Evolutionary conservation across 2,113 vertebrate species (phyloP).

Genomic region (Petromus typicus): DNA sequence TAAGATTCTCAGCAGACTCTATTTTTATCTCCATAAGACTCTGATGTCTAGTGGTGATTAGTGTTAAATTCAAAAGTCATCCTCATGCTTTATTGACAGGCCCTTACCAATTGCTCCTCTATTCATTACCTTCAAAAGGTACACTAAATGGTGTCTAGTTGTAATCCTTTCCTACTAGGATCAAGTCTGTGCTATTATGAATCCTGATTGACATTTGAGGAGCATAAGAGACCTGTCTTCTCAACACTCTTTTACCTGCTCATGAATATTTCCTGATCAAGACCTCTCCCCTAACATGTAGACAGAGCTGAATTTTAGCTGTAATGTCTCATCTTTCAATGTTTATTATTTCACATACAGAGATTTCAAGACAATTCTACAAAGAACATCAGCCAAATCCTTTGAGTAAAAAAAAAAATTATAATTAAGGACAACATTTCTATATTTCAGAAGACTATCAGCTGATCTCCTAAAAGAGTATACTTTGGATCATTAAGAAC

Average conservation of each 20-base stretch:
- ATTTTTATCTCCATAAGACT: constrained; percentile 70
- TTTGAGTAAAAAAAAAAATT: background rate
- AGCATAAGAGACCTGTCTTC: constrained; percentile 60
- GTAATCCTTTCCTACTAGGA: background rate
- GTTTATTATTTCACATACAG: constrained; percentile 38
- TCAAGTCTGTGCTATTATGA: constrained; percentile 67
- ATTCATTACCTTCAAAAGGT: constrained; percentile 67
- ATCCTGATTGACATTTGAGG: constrained; percentile 75
- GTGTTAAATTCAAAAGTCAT: constrained; percentile 75
- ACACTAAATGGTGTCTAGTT: constrained; percentile 59
- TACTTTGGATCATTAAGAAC: constrained; percentile 75
- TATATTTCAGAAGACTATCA: constrained; percentile 39
- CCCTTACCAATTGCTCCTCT: constrained; percentile 66
- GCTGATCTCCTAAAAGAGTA: constrained; percentile 49
- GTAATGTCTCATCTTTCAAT: background rate
- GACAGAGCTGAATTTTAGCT: background rate
- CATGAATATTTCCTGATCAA: constrained; percentile 73
- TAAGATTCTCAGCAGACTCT: constrained; percentile 40
- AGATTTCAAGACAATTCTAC: constrained; percentile 50
- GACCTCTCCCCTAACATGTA: background rate
- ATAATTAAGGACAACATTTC: background rate
- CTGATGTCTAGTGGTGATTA: constrained; percentile 75
- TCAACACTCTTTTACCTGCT: constrained; percentile 74
- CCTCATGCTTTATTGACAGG: constrained; percentile 73
- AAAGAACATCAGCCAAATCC: background rate